Base-by-base conservation (phyloP, 1,140 invertebrate genomes). In the Ips nitidus region DNA sequence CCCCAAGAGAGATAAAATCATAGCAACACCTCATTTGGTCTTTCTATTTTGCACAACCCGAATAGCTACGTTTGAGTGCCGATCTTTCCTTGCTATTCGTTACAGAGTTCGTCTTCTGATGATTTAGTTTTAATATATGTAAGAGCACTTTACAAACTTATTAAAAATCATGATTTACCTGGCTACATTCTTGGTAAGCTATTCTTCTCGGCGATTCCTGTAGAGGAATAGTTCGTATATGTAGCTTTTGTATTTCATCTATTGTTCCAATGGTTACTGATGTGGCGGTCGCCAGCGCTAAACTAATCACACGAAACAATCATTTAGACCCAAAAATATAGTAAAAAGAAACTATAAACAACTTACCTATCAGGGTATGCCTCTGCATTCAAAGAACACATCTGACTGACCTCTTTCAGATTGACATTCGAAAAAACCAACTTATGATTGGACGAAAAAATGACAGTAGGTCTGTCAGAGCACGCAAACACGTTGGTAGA, bases 381-480 rank as follows among this genome's bases (percentile, higher is more conserved):
- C 77, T 94, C 89, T 0, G 96, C 93, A 82, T 98, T 97, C 1
- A 99, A 81, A 0, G 95, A 95, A 82, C 97, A 99, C 95, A 99
- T 99, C 78, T 98, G 95, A 78, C 94, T 95, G 0, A 99, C 97
- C 83, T 99, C 94, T 80, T 96, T 95, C 6, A 99, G 84, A 83
- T 99, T 99, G 1, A 99, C 98, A 84, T 99, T 99, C 38, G 97
- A 98, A 83, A 99, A 99, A 0, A 99, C 96, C 2, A 99, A 84
- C 83, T 99, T 99, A 79, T 98, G 94, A 84, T 99, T 99, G 4
- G 95, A 98, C 4, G 95, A 98, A 83, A 98, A 99, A 73, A 99
- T 98, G 1, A 99, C 97, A 0, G 97, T 98, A 0, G 98, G 98
- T 57, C 97, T 86, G 82, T 99, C 97, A 1, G 95, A 98, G 80